phyloP scores from a whole-genome alignment of 2,113 vertebrate species.

The Vulpes ferrilata region DNA sequence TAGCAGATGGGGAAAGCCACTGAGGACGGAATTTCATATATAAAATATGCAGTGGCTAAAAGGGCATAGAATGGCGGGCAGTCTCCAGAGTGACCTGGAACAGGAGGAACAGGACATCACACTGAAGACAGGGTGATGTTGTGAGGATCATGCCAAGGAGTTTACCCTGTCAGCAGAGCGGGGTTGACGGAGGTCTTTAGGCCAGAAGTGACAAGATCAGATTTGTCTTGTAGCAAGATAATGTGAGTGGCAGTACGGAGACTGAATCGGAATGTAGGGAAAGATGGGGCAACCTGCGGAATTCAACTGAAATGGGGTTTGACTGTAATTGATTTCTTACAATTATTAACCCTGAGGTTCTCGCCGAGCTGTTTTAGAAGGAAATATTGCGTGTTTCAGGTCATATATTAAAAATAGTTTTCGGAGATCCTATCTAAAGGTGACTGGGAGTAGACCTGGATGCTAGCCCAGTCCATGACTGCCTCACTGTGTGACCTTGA shows the following conservation, averaged over 20 bases:
- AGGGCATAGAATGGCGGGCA: neutral
- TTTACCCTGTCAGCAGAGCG: neutral
- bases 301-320: conserved; percentile 65
- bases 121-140: neutral
- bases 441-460: neutral
- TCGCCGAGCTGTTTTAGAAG: conserved; percentile 24
- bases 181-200: conserved; percentile 53
- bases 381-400: conserved; percentile 56
- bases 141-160: neutral
- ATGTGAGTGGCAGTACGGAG: neutral
- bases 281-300: conserved; percentile 17
- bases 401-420: conserved; percentile 48
- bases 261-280: conserved; percentile 12
- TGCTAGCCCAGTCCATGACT: neutral
- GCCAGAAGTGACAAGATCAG: conserved; percentile 57
- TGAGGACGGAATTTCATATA: neutral
- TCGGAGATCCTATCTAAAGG: neutral
- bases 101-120: neutral
- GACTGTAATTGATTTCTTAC: conserved; percentile 62
- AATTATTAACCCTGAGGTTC: conserved; percentile 54
- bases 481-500: neutral
- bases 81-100: neutral
- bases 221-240: conserved; percentile 66
- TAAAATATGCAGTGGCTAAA: neutral
- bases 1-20: no score